Evolutionary conservation across 1,140 invertebrate genomes (phyloP).

Genomic region (Diploscapter pachys): DNA sequence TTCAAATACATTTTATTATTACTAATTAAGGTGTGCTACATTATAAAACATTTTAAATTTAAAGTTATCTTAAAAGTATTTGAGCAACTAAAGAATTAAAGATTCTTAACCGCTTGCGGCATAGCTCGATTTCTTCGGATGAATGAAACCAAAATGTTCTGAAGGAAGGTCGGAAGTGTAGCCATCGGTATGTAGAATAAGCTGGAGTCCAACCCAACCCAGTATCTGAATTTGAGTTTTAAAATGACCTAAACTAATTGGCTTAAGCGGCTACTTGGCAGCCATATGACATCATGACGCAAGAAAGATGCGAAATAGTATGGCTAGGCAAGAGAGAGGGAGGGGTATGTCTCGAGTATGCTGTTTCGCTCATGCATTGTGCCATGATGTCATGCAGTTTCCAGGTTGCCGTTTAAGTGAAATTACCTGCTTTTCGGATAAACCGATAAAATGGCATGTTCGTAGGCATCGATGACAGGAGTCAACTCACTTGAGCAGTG

Average conservation of each 20-base stretch:
- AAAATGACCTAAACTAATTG: not conserved
- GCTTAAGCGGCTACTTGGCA: not conserved
- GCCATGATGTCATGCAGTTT: no score
- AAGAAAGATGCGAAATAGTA: not conserved
- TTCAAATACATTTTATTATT: no score
- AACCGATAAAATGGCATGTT: conserved; percentile 25
- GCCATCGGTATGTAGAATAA: conserved; percentile 35
- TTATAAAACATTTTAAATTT: not conserved
- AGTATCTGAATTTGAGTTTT: conserved; percentile 26
- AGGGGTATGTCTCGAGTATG: not conserved
- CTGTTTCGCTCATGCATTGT: no score
- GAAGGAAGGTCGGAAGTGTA: conserved; percentile 33
- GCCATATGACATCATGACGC: not conserved
- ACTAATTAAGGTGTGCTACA: no score
- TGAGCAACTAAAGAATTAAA: not conserved
- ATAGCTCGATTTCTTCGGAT: conserved; percentile 12
- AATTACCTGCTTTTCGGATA: conserved; percentile 20
- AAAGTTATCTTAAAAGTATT: not conserved
- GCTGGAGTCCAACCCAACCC: conserved; percentile 35
- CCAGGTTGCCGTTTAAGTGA: no score
- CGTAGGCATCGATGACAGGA: conserved; percentile 32
- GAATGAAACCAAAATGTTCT: conserved; percentile 26
- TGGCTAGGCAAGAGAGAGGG: not conserved
- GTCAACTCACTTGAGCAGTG: conserved; percentile 26
- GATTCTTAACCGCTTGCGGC: conserved; percentile 7